Evolutionary conservation across 1,140 invertebrate species (phyloP).

Genomic region (Drosophila subobscura): DNA sequence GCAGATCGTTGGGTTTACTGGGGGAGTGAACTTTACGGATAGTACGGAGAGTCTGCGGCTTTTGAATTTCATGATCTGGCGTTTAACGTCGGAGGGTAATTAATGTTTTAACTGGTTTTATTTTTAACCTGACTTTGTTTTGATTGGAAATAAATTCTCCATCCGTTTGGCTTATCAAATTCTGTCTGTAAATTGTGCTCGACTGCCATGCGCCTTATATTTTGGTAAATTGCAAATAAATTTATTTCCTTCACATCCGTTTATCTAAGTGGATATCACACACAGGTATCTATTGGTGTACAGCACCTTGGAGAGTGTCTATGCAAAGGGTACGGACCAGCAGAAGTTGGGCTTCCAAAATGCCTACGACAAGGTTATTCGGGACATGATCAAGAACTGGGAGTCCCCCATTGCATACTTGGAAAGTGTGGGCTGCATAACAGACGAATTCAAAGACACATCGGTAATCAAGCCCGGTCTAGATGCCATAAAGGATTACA

Average conservation of each 20-base stretch:
- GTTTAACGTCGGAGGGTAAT: not conserved
- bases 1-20: conserved; percentile 22
- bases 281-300: conserved; percentile 25
- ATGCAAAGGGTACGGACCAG: not conserved
- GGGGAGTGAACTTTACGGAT: conserved; percentile 9
- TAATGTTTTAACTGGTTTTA: too few relatives aligned
- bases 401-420: conserved; percentile 60
- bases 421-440: conserved; percentile 45
- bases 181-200: not conserved
- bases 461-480: conserved; percentile 54
- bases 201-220: conserved; percentile 21
- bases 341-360: conserved; percentile 5
- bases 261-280: not conserved
- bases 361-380: conserved; percentile 48
- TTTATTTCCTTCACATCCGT: too few relatives aligned
- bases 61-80: conserved; percentile 18
- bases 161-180: not conserved
- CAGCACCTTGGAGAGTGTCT: not conserved
- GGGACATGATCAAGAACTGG: conserved; percentile 61
- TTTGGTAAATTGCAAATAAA: conserved; percentile 26
- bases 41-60: not conserved
- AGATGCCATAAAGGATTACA: conserved; percentile 48
- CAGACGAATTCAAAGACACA: conserved; percentile 55
- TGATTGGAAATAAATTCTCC: too few relatives aligned
- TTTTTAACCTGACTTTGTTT: not conserved